phyloP scores from a whole-genome alignment of 2,888 invertebrate species.

The Caenorhabditis japonica region DNA sequence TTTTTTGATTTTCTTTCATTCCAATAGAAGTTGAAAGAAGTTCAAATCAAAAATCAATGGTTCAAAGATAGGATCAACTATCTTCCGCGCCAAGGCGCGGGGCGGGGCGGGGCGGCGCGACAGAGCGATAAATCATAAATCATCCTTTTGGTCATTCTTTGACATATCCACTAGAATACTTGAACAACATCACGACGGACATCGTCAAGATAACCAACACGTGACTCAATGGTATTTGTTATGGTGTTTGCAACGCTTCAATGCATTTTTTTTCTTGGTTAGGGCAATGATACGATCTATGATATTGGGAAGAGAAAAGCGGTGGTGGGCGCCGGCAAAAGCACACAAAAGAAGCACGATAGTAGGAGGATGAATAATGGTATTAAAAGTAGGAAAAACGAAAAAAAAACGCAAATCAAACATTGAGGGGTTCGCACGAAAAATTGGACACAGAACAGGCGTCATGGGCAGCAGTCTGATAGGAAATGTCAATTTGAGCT shows the following conservation, averaged over 20 bases:
- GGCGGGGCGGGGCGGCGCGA: no score
- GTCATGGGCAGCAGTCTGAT: no score
- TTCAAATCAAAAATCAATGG: slow-evolving; percentile 51
- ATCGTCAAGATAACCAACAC: slow-evolving; percentile 9
- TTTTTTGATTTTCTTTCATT: no score
- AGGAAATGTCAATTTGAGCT: no score
- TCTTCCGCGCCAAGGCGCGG: no score
- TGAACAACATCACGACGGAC: neutral
- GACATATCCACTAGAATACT: slow-evolving; percentile 2
- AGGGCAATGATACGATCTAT: slow-evolving; percentile 38
- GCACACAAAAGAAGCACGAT: slow-evolving; percentile 1
- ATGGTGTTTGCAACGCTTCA: slow-evolving; percentile 18
- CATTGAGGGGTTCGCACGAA: slow-evolving; percentile 1
- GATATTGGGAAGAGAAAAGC: slow-evolving; percentile 24
- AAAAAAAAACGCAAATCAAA: slow-evolving; percentile 31
- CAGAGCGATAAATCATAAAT: slow-evolving; percentile 42
- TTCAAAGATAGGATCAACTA: slow-evolving; percentile 43
- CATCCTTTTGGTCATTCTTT: slow-evolving; percentile 34
- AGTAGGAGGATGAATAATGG: slow-evolving; percentile 23
- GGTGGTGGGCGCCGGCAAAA: no score
- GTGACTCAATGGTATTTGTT: slow-evolving; percentile 18
- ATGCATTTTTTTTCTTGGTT: slow-evolving; percentile 12
- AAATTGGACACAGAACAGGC: slow-evolving; percentile 31
- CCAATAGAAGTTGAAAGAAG: slow-evolving; percentile 11
- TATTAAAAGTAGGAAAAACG: slow-evolving; percentile 30